phyloP scores from a whole-genome alignment of 2,113 vertebrate species.

The Recurvirostra avosetta region DNA sequence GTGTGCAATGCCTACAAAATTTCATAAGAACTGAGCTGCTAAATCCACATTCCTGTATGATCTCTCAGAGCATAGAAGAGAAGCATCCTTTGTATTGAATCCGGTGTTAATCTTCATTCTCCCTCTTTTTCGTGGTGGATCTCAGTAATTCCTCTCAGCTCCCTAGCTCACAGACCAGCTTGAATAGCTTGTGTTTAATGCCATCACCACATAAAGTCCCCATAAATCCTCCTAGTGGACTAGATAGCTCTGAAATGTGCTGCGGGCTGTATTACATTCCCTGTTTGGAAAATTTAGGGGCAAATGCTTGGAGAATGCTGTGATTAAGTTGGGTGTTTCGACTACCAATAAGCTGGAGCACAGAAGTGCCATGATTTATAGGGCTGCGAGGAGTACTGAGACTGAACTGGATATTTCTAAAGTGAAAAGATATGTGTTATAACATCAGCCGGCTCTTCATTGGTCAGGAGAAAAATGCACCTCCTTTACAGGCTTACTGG shows the following conservation, averaged over 20 bases:
- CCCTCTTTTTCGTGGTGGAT: neutral
- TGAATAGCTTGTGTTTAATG: neutral
- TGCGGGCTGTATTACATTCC: neutral
- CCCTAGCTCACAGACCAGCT: neutral
- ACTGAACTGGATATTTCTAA: neutral
- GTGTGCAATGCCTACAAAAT: neutral
- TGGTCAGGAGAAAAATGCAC: neutral
- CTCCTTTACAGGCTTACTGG: neutral
- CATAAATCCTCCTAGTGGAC: neutral
- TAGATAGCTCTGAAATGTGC: neutral
- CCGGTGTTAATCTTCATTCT: neutral
- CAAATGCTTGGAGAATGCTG: neutral
- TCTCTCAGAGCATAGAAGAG: neutral
- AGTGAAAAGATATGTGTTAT: neutral
- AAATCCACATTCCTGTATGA: neutral
- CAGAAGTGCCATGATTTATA: neutral
- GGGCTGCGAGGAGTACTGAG: neutral
- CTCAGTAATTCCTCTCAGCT: neutral
- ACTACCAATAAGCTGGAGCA: neutral
- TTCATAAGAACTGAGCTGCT: neutral
- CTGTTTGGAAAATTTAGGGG: neutral
- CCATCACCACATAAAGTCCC: neutral
- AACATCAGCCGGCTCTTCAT: neutral
- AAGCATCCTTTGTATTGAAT: neutral
- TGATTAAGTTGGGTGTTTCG: neutral